Conservation (phyloP, 35 echinoderm and acorn worm genomes). For the Apostichopus parvimensis region DNA sequence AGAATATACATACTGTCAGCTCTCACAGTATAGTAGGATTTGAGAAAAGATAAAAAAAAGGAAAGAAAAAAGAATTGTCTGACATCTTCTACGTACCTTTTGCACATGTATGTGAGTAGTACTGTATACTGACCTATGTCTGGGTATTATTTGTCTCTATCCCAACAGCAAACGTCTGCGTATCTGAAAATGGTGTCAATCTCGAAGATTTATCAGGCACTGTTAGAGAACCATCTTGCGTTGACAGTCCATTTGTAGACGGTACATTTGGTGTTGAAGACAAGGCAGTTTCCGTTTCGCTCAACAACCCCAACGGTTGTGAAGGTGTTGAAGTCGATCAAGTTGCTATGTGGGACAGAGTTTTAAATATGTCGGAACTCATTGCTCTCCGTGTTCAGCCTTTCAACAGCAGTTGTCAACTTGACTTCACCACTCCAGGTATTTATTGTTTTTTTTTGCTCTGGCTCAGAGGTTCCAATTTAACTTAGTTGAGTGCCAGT, state of each 20-base stretch:
- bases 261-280: not conserved
- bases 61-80: too few species aligned
- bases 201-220: not conserved
- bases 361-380: conserved; percentile 1
- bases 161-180: not conserved
- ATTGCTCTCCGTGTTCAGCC: conserved; percentile 27
- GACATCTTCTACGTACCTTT: too few species aligned
- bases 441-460: too few species aligned
- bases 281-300: not conserved
- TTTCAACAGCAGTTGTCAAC: not conserved
- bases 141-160: not conserved
- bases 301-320: not conserved
- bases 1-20: too few species aligned
- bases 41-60: too few species aligned
- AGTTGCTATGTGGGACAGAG: not conserved
- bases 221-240: not conserved
- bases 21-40: too few species aligned
- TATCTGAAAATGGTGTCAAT: not conserved
- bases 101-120: too few species aligned
- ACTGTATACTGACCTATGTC: too few species aligned
- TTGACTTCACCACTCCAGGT: too few species aligned
- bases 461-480: too few species aligned
- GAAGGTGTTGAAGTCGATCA: not conserved
- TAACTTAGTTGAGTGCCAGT: too few species aligned
- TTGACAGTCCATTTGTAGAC: not conserved